These are phyloP conservation scores for Colaptes auratus DNA, from an alignment of 2,113 vertebrate genomes.

Conservation along the genomic window DNA sequence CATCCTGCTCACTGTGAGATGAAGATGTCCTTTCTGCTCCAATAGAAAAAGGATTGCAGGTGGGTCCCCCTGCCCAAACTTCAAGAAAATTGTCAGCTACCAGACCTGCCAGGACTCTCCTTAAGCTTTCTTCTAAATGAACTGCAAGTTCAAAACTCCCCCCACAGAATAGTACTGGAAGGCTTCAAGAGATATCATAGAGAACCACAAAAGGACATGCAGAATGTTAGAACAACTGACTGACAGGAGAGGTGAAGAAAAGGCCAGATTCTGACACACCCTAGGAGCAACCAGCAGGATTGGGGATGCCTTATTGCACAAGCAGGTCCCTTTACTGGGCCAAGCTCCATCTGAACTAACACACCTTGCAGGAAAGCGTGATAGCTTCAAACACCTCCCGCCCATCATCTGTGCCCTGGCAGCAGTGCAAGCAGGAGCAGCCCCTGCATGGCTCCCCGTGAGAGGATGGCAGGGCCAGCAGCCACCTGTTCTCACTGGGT, in stretches of 20 bases:
- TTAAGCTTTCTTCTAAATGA: background rate
- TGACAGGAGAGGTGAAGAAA: background rate
- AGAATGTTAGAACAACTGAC: background rate
- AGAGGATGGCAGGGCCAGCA: background rate
- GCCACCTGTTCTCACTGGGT: background rate
- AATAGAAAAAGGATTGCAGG: background rate
- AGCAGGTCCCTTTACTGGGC: background rate
- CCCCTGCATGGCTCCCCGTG: rapidly evolving
- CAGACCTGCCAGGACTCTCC: background rate
- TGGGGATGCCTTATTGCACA: rapidly evolving
- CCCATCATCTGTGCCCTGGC: rapidly evolving
- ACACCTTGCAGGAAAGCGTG: background rate
- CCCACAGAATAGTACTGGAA: background rate
- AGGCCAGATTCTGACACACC: rapidly evolving
- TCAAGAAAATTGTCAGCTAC: background rate
- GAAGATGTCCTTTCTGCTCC: background rate
- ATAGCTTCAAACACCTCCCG: background rate
- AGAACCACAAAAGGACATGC: background rate
- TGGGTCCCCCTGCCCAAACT: background rate
- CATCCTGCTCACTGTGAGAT: background rate
- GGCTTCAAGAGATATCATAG: background rate
- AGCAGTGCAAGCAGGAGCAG: background rate
- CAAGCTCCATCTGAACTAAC: background rate
- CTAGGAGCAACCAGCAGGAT: background rate
- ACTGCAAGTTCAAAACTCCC: rapidly evolving